A percentile compares a stretch with the other conserved stretches of the same genome.
Evolutionary conservation across 2,888 invertebrate genomes (phyloP).

Genomic region (Drosophila borborema): DNA sequence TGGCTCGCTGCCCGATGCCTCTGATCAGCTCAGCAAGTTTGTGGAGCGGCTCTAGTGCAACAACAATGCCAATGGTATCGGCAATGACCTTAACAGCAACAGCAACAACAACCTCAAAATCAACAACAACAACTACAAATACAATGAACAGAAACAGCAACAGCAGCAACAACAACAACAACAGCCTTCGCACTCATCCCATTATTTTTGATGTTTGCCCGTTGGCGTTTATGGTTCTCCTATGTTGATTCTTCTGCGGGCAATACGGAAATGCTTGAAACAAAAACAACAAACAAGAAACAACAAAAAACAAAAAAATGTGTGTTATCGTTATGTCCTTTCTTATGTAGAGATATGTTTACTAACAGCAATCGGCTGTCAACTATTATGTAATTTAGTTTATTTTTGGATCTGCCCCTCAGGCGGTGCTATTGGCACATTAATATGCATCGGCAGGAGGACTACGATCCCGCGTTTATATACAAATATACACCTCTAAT

Average conservation of each 20-base stretch:
- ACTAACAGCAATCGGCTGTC: constrained; percentile 31
- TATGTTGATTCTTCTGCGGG: constrained; percentile 15
- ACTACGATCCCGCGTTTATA: constrained; percentile 22
- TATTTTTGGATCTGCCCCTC: constrained; percentile 15
- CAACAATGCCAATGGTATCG: constrained; percentile 33
- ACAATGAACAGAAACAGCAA: constrained; percentile 27
- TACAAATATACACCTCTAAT: constrained; percentile 16
- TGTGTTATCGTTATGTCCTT: constrained; percentile 55
- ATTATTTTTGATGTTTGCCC: constrained; percentile 50
- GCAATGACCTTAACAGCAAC: constrained; percentile 38
- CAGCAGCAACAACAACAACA: constrained; percentile 12
- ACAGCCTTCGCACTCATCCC: constrained; percentile 31
- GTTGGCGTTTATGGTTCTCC: constrained; percentile 9
- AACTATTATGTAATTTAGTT: constrained; percentile 44
- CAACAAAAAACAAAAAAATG: background rate
- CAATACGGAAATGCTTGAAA: background rate
- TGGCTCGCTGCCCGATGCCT: constrained; percentile 86
- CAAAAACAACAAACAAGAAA: background rate
- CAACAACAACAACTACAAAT: constrained; percentile 23
- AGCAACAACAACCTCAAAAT: constrained; percentile 32
- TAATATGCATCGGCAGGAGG: constrained; percentile 17
- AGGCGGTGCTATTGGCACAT: constrained; percentile 17
- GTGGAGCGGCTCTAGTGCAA: constrained; percentile 96
- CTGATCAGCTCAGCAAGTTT: constrained; percentile 97
- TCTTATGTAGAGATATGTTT: constrained; percentile 41